These are phyloP conservation scores for Cheiracanthium punctorium DNA, from an alignment of 2,888 invertebrate species.

Conservation along the genomic window DNA sequence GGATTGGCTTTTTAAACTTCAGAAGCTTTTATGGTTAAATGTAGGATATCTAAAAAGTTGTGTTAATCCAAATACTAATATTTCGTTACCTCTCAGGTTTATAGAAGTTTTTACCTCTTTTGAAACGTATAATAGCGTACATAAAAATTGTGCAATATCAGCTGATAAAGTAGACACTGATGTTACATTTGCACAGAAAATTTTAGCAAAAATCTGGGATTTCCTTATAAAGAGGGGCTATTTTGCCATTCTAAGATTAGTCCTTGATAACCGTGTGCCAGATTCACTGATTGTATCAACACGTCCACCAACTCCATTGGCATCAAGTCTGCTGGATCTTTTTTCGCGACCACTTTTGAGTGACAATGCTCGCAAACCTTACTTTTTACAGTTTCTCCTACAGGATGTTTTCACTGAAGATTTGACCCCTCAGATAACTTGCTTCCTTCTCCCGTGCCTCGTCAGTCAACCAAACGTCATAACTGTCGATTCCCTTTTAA, in stretches of 20 bases:
- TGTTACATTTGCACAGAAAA: background rate
- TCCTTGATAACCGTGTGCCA: slow-evolving; percentile 83
- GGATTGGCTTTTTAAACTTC: slow-evolving; percentile 53
- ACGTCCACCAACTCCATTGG: slow-evolving; percentile 84
- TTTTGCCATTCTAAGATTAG: slow-evolving; percentile 83
- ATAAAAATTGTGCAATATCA: background rate
- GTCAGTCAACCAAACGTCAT: slow-evolving; percentile 77
- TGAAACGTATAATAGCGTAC: slow-evolving; percentile 24
- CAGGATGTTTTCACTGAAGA: slow-evolving; percentile 82
- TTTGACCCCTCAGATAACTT: slow-evolving; percentile 83
- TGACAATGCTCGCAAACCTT: slow-evolving; percentile 49
- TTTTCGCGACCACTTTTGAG: slow-evolving; percentile 83
- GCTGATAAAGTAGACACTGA: slow-evolving; percentile 1
- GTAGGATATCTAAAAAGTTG: slow-evolving; percentile 49
- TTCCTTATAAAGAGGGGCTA: slow-evolving; percentile 78
- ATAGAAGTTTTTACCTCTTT: slow-evolving; percentile 69
- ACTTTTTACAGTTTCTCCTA: slow-evolving; percentile 55
- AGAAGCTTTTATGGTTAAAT: slow-evolving; percentile 54
- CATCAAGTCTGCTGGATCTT: slow-evolving; percentile 85
- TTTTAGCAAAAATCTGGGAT: slow-evolving; percentile 72
- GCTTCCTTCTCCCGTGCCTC: slow-evolving; percentile 84
- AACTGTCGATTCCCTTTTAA: slow-evolving; percentile 42
- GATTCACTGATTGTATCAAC: slow-evolving; percentile 82
- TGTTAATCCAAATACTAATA: slow-evolving; percentile 49
- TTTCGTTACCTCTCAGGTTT: slow-evolving; percentile 65